These are phyloP conservation scores for Rhabdomys dilectus DNA, from an alignment of 2,113 vertebrate species.

Conservation along the genomic window DNA sequence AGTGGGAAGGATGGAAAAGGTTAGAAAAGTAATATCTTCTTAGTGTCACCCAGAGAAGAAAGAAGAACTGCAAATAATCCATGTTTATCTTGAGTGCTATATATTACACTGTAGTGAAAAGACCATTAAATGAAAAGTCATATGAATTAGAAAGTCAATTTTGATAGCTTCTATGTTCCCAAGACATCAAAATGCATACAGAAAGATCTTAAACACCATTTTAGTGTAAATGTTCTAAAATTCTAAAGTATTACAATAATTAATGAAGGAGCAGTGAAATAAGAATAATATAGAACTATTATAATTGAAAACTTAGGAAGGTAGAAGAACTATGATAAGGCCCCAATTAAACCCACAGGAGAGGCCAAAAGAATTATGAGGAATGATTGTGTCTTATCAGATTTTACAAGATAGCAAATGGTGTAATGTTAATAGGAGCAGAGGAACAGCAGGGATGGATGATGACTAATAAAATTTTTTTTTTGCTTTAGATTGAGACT, in stretches of 20 bases:
- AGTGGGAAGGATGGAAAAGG: too few species aligned
- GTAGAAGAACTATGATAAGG: not conserved
- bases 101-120: not conserved
- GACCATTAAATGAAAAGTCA: not conserved
- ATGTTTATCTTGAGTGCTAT: not conserved
- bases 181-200: not conserved
- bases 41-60: not conserved
- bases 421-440: too few species aligned
- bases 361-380: not conserved
- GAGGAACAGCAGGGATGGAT: not conserved
- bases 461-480: not conserved
- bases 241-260: not conserved
- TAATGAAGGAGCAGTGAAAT: not conserved
- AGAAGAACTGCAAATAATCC: not conserved
- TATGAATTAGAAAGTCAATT: not conserved
- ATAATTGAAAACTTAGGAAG: not conserved
- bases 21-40: not conserved
- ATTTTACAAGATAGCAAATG: not conserved
- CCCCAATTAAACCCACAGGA: not conserved
- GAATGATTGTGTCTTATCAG: too few species aligned
- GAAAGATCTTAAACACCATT: not conserved
- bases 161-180: not conserved
- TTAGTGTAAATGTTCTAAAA: not conserved
- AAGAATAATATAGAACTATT: not conserved
- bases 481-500: not conserved